These are phyloP conservation scores for Setophaga petechia DNA, from an alignment of 2,113 vertebrate genomes.

Conservation along the genomic window DNA sequence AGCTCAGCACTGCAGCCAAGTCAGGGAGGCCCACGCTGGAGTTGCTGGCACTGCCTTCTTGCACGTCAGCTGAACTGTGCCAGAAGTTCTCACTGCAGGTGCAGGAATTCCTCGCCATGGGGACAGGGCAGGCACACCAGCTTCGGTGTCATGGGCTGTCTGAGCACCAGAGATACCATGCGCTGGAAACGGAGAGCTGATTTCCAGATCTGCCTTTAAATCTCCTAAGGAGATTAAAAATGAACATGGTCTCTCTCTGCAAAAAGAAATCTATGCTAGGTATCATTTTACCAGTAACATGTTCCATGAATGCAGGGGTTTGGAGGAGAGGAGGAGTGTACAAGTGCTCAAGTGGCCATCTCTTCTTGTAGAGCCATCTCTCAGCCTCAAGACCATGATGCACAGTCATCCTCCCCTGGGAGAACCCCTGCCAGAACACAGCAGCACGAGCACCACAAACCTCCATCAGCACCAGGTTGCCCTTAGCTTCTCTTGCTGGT, in stretches of 20 bases:
- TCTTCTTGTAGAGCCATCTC: neutral
- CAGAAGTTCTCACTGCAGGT: neutral
- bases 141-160: accelerated
- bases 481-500: neutral
- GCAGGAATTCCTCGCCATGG: neutral
- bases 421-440: neutral
- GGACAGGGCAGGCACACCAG: accelerated
- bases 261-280: neutral
- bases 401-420: neutral
- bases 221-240: neutral
- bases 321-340: neutral
- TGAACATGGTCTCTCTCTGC: neutral
- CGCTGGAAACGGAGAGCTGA: neutral
- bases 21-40: accelerated
- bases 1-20: neutral
- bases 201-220: neutral
- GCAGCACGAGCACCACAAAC: neutral
- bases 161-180: neutral
- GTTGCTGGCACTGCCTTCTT: neutral
- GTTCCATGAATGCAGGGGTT: neutral
- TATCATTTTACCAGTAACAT: neutral
- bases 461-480: neutral
- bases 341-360: neutral
- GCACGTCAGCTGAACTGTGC: neutral
- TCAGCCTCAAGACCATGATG: neutral